Conservation (phyloP, 2,113 vertebrate genomes). For the Emberiza fucata region DNA sequence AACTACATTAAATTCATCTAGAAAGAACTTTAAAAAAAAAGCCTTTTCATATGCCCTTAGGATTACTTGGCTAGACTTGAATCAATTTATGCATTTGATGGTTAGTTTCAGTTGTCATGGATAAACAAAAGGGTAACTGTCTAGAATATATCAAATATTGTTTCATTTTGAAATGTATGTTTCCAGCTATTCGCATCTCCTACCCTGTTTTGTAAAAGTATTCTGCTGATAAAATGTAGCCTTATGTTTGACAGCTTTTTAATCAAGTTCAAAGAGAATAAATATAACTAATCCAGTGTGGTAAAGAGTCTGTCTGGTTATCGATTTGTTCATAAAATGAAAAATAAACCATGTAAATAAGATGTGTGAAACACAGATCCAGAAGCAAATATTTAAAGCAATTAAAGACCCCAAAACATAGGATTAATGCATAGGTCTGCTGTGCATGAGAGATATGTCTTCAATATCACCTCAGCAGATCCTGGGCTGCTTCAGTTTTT, state of each 20-base stretch:
- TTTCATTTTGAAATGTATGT: slow-evolving; percentile 75
- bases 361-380: slow-evolving; percentile 60
- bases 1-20: slow-evolving; percentile 77
- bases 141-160: slow-evolving; percentile 77
- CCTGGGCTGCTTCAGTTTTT: slow-evolving; percentile 23
- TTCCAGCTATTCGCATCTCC: slow-evolving; percentile 66
- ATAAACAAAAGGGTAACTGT: slow-evolving; percentile 78
- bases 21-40: slow-evolving; percentile 69
- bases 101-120: slow-evolving; percentile 76
- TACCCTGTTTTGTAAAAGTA: slow-evolving; percentile 71
- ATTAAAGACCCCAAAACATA: slow-evolving; percentile 47
- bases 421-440: slow-evolving; percentile 46
- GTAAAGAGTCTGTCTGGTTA: slow-evolving; percentile 76
- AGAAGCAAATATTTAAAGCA: slow-evolving; percentile 69
- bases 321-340: slow-evolving; percentile 75
- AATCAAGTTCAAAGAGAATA: slow-evolving; percentile 79
- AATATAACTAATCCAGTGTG: slow-evolving; percentile 78
- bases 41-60: slow-evolving; percentile 70
- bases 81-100: slow-evolving; percentile 76
- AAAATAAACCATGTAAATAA: slow-evolving; percentile 77
- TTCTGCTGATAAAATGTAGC: slow-evolving; percentile 76
- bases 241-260: slow-evolving; percentile 77
- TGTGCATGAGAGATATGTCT: slow-evolving; percentile 46
- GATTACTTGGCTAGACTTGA: slow-evolving; percentile 74
- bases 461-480: slow-evolving; percentile 46